A percentile compares a stretch with the other conserved stretches of the same genome.
Conservation (phyloP, 2,113 vertebrate species). For the Crypturellus undulatus region DNA sequence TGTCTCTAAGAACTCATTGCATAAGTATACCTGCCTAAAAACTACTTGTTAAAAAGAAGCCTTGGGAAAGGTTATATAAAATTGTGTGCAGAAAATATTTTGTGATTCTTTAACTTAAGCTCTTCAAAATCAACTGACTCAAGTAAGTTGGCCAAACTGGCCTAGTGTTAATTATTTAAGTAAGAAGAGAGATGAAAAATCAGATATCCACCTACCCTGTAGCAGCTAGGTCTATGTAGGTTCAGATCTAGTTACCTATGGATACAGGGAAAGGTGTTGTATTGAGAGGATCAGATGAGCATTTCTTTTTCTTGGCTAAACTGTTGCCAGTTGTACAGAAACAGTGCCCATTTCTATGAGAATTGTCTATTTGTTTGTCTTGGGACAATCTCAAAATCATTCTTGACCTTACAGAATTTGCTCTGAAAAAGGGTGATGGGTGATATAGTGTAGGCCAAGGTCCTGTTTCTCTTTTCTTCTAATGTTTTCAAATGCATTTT, state of each 20-base stretch:
- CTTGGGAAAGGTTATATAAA: neutral
- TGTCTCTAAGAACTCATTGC: neutral
- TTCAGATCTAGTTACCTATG: neutral
- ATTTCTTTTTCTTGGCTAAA: neutral
- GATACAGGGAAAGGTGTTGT: neutral
- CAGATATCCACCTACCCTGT: neutral
- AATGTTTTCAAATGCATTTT: slow-evolving; percentile 46
- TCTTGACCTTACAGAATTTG: neutral
- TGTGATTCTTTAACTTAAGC: neutral
- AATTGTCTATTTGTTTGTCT: neutral
- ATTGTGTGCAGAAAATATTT: neutral
- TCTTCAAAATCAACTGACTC: neutral
- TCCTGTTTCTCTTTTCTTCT: neutral
- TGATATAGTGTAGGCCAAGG: neutral
- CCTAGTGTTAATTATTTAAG: neutral
- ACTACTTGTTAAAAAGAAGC: neutral
- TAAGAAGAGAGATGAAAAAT: neutral
- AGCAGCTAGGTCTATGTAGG: neutral
- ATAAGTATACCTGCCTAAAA: neutral
- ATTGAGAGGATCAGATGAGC: neutral
- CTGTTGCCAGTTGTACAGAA: neutral
- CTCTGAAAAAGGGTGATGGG: neutral
- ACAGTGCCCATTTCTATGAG: neutral
- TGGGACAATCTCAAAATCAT: neutral
- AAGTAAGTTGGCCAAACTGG: neutral